A percentile compares a stretch with the other conserved stretches of the same genome.
These are phyloP conservation scores for Mastomys coucha DNA, from an alignment of 2,113 vertebrate species.

Conservation along the genomic window DNA sequence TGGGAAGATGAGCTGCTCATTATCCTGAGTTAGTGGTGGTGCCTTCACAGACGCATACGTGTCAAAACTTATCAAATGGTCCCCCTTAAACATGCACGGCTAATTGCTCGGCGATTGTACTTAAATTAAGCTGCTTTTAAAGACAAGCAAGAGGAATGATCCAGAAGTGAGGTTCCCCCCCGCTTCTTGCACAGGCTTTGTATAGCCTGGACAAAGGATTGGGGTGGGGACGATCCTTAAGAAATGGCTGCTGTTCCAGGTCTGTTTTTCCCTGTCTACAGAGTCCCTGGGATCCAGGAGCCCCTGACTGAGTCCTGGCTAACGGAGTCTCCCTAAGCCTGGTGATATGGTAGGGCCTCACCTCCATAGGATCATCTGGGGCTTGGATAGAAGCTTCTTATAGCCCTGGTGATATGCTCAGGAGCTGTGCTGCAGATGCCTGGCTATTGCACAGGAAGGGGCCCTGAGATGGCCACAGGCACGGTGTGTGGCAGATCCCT, in stretches of 20 bases:
- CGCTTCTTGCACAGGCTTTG: background rate
- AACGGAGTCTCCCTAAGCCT: background rate
- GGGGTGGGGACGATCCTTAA: background rate
- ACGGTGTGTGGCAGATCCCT: background rate
- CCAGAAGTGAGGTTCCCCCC: background rate
- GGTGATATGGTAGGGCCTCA: no score
- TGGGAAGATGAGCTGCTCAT: background rate
- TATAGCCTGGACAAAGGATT: background rate
- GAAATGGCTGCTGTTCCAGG: background rate
- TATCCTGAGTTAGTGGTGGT: background rate
- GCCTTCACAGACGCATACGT: background rate
- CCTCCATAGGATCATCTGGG: rapidly evolving
- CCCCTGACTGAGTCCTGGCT: background rate
- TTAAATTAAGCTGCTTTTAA: background rate
- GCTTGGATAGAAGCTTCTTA: rapidly evolving
- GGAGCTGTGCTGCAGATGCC: background rate
- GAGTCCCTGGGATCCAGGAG: rapidly evolving
- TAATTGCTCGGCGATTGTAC: background rate
- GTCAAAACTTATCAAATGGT: background rate
- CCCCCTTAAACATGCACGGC: background rate
- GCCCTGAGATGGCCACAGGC: no score
- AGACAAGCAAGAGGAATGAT: background rate
- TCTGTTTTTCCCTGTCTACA: background rate
- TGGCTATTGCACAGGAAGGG: background rate
- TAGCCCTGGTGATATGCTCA: rapidly evolving